A percentile compares a stretch with the other conserved stretches of the same genome.
Evolutionary conservation across 1,140 invertebrate species (phyloP).

Genomic region (Condylostylus longicornis): DNA sequence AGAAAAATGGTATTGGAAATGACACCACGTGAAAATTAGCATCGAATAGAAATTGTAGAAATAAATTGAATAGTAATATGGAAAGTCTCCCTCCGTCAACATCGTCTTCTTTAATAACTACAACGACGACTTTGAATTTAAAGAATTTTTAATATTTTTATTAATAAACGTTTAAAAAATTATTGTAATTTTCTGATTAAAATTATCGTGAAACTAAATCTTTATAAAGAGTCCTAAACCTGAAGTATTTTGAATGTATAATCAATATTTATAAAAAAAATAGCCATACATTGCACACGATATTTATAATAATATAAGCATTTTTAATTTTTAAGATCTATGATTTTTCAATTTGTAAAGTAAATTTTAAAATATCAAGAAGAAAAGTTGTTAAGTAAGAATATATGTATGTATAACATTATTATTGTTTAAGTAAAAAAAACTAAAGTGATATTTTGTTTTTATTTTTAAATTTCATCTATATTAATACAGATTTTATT

Average conservation of each 20-base stretch:
- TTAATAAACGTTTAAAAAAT: neutral
- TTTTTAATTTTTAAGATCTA: neutral
- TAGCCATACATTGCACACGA: too few species aligned
- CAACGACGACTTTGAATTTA: neutral
- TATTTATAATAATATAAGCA: neutral
- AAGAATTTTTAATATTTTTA: neutral
- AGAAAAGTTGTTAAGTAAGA: neutral
- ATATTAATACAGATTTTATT: conserved; percentile 4
- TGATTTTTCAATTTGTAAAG: neutral
- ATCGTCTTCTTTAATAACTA: neutral
- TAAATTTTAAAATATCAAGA: conserved; percentile 1
- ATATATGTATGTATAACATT: conserved; percentile 1
- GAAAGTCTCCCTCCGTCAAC: neutral
- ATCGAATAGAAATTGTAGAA: too few species aligned
- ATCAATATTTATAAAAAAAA: too few species aligned
- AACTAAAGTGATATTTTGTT: neutral
- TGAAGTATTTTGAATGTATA: too few species aligned
- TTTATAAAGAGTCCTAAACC: too few species aligned
- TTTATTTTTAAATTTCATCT: neutral
- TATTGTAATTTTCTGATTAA: neutral
- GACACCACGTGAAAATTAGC: conserved; percentile 24
- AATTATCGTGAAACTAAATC: conserved; percentile 2
- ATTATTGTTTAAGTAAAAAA: conserved; percentile 1
- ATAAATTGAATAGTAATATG: too few species aligned
- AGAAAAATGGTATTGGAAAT: conserved; percentile 54